Conservation (phyloP, 2,888 invertebrate species). For the Drosophila antonietae region DNA sequence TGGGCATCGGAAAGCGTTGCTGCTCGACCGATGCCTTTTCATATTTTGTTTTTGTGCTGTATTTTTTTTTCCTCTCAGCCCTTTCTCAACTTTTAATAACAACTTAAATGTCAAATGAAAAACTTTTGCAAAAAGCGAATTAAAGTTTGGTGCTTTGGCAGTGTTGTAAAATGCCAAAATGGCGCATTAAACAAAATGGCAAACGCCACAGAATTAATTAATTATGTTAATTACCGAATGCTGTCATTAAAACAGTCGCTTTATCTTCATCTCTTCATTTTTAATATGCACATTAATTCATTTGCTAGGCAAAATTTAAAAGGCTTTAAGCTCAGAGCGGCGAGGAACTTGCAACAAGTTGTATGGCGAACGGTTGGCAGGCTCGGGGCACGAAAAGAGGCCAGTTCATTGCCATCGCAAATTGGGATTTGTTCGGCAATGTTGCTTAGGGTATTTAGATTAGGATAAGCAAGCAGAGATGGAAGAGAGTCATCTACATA, state of each 20-base stretch:
- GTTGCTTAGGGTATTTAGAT: neutral
- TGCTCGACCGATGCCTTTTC: slow-evolving; percentile 26
- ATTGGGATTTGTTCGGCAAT: neutral
- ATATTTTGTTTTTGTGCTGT: neutral
- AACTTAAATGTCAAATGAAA: slow-evolving; percentile 28
- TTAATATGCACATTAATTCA: slow-evolving; percentile 53
- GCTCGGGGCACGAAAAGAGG: neutral
- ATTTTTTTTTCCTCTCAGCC: neutral
- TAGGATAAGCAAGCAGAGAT: neutral
- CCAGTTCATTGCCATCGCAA: slow-evolving; percentile 46
- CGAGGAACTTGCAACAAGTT: slow-evolving; percentile 48
- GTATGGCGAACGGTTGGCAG: neutral
- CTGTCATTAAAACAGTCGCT: slow-evolving; percentile 30
- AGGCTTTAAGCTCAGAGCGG: neutral
- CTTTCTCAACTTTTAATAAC: slow-evolving; percentile 43
- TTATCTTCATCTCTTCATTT: slow-evolving; percentile 17
- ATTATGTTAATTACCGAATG: slow-evolving; percentile 53
- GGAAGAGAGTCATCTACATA: too few relatives aligned
- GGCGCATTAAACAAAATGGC: slow-evolving; percentile 35
- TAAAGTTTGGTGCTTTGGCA: slow-evolving; percentile 3
- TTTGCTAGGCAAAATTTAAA: neutral
- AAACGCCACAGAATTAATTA: slow-evolving; percentile 30
- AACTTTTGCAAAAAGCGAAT: slow-evolving; percentile 37
- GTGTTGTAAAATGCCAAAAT: slow-evolving; percentile 8
- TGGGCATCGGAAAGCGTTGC: slow-evolving; percentile 19